A percentile compares a stretch with the other conserved stretches of the same genome.
Evolutionary conservation across 2,797 vertebrate species (phyloP).

Genomic region (Clarias fuscus): DNA sequence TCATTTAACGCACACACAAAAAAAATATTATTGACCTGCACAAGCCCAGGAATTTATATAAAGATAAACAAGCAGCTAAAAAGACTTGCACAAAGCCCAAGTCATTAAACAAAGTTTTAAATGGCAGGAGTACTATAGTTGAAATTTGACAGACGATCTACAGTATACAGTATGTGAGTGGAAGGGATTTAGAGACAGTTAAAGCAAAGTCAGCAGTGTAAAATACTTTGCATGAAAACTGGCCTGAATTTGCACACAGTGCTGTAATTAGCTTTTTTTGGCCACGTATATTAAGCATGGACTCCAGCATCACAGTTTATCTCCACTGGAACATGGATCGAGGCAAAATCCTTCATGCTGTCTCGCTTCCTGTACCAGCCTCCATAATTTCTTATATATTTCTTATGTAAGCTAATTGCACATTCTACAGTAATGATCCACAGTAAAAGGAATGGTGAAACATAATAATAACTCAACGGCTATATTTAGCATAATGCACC

Average conservation of each 20-base stretch:
- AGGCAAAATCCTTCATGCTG: background rate
- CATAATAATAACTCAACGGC: background rate
- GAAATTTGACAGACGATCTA: background rate
- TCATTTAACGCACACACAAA: background rate
- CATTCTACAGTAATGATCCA: background rate
- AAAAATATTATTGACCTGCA: background rate
- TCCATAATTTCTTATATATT: background rate
- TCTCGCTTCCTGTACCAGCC: background rate
- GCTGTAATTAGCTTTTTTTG: background rate
- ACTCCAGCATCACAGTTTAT: background rate
- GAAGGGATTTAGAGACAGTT: background rate
- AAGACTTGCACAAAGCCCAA: background rate
- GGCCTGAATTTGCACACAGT: background rate
- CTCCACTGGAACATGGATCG: background rate
- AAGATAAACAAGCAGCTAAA: background rate
- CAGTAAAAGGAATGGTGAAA: background rate
- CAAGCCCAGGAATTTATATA: background rate
- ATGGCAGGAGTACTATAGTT: background rate
- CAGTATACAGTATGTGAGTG: background rate
- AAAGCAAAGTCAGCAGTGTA: background rate
- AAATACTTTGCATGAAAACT: background rate
- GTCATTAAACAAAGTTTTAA: background rate
- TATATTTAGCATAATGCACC: constrained; percentile 1
- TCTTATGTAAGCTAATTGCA: background rate
- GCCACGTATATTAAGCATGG: background rate